Base-by-base conservation (phyloP, 1,140 invertebrate species). In the Aplysia californica region DNA sequence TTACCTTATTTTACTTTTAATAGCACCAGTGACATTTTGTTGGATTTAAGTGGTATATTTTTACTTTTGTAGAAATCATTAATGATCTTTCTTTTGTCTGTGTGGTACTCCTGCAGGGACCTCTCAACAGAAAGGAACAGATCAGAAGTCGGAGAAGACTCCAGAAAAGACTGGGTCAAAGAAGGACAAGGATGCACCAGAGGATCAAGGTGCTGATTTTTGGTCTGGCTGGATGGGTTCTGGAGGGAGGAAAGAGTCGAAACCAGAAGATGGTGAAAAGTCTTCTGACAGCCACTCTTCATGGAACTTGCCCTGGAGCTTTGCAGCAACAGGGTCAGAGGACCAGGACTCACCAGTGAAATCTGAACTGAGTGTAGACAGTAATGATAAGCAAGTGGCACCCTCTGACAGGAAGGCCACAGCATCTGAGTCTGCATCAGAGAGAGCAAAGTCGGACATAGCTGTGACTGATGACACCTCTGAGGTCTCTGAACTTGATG, bases 251-350 rank as follows among this genome's bases (percentile, higher is more conserved):
- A n/a, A n/a, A n/a, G 69, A 36, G 70, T 64, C 67, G 20, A 38
- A 39, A 55, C 31, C 6, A 18, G 20, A 55, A 56, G 67, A 65
- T 50, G 58, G n/a, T 2, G n/a, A 5, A 2, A 18, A 29, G 65
- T 1, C 36, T 0, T 58, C 75, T 75, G 15, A 61, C 10, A 67
- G n/a, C 15, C 55, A 64, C 29, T 79, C 77, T 21, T 75, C 77
- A 20, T 79, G 72, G 77, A 75, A 38, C 39, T 44, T 66, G 20
- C 66, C 77, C 23, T 79, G 72, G 77, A 44, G 39, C 21, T 26
- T 44, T 5, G 26, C 44, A 31, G 18, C 20, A n/a, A 69, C 26
- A 18, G 38, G 26, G 55, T 31, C 68, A 33, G 68, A 70, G 35
- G 6, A 39, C 26, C n/a, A n/a, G n/a, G n/a, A n/a, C n/a, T n/a